These are phyloP conservation scores for Periparus ater DNA, from an alignment of 2,797 vertebrate species.

Conservation along the genomic window DNA sequence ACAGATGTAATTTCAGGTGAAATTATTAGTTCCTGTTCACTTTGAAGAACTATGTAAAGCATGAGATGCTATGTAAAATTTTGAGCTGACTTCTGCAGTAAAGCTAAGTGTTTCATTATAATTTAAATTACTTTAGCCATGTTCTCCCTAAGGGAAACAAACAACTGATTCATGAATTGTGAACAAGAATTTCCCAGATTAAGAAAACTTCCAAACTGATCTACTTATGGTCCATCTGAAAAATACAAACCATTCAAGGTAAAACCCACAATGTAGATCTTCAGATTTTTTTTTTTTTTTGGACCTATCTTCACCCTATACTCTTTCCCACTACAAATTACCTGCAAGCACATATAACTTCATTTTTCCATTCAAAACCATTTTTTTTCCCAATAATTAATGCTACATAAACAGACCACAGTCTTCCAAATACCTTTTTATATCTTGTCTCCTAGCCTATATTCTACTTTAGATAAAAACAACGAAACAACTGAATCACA, in stretches of 20 bases:
- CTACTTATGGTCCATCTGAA: not conserved
- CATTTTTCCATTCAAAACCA: not conserved
- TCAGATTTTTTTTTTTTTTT: not conserved
- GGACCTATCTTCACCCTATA: not conserved
- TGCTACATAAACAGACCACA: not conserved
- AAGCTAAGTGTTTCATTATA: not conserved
- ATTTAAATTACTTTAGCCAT: not conserved
- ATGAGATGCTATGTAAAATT: not conserved
- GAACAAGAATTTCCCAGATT: not conserved
- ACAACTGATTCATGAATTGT: not conserved
- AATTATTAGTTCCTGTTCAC: not conserved
- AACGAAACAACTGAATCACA: not conserved
- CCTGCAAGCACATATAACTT: not conserved
- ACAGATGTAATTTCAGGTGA: not conserved
- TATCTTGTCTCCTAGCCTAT: not conserved
- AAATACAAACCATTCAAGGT: not conserved
- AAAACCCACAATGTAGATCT: not conserved
- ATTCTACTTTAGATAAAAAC: conserved; percentile 13
- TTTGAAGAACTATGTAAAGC: not conserved
- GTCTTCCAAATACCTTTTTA: not conserved
- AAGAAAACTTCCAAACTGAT: not conserved
- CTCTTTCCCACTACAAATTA: not conserved
- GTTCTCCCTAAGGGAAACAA: not conserved
- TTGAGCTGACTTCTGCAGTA: not conserved
- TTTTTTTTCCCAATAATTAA: not conserved